Percentiles rank a stretch among this genome's conserved stretches.
Evolutionary conservation across 2,113 vertebrate genomes (phyloP).

Genomic region (Aspiorhynchus laticeps): DNA sequence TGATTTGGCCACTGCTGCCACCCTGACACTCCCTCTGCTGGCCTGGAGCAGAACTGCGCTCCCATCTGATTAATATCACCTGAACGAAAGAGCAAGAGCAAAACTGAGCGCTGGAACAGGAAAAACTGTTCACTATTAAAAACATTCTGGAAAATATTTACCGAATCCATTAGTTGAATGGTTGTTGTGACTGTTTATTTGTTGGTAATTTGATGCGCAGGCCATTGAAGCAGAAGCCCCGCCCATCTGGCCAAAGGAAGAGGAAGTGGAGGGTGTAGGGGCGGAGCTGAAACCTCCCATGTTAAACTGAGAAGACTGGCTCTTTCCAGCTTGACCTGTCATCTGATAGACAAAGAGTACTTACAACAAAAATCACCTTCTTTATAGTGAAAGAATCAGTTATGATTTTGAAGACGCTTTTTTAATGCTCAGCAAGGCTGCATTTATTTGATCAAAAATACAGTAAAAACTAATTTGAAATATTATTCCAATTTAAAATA

Average conservation of each 20-base stretch:
- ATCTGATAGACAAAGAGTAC: constrained; percentile 64
- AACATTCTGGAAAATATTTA: constrained; percentile 46
- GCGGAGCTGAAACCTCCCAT: constrained; percentile 71
- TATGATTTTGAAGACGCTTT: not conserved
- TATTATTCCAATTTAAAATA: too few species aligned
- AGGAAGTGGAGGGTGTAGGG: constrained; percentile 58
- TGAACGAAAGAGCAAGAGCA: constrained; percentile 10
- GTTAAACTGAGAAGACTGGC: constrained; percentile 72
- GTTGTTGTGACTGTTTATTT: constrained; percentile 66
- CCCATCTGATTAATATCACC: constrained; percentile 73
- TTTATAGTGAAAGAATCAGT: not conserved
- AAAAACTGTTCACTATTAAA: not conserved
- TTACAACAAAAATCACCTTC: not conserved
- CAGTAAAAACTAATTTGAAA: not conserved
- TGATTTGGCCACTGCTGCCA: constrained; percentile 93
- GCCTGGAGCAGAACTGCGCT: constrained; percentile 81
- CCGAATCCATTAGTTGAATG: constrained; percentile 71
- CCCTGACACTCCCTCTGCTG: constrained; percentile 78
- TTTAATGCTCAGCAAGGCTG: not conserved
- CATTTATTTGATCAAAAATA: not conserved
- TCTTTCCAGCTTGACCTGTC: constrained; percentile 72
- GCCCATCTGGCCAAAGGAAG: constrained; percentile 73
- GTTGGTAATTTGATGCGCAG: constrained; percentile 66
- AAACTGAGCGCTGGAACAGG: not conserved
- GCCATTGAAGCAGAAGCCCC: constrained; percentile 65